Conservation (phyloP, 2,113 vertebrate genomes). For the Centrocercus urophasianus region DNA sequence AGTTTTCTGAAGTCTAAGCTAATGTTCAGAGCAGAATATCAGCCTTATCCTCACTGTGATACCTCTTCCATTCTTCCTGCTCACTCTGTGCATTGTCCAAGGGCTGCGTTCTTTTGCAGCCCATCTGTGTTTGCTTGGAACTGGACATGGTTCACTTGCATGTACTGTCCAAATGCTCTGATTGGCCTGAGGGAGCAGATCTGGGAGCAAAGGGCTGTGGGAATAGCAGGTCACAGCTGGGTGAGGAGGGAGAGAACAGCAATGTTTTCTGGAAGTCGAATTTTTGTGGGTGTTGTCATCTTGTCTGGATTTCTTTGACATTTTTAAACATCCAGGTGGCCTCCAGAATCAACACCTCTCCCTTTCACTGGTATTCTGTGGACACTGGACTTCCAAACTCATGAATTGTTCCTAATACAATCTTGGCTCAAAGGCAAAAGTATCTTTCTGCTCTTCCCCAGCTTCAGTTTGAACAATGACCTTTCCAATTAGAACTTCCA, state of each 20-base stretch:
- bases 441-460: neutral
- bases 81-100: neutral
- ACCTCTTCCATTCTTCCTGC: neutral
- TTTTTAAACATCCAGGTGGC: neutral
- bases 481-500: neutral
- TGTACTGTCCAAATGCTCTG: neutral
- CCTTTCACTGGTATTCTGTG: slow-evolving; percentile 13
- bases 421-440: neutral
- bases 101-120: neutral
- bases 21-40: neutral
- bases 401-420: neutral
- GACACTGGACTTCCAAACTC: neutral
- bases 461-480: neutral
- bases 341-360: neutral
- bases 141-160: neutral
- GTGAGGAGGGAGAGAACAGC: neutral
- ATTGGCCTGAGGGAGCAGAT: neutral
- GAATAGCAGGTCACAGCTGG: neutral
- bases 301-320: neutral
- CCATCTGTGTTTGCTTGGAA: neutral
- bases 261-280: neutral
- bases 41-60: neutral
- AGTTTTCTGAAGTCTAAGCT: neutral
- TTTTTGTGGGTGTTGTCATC: neutral
- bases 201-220: neutral